phyloP scores from a whole-genome alignment of 2,113 vertebrate species.

The Balaenoptera acutorostrata region DNA sequence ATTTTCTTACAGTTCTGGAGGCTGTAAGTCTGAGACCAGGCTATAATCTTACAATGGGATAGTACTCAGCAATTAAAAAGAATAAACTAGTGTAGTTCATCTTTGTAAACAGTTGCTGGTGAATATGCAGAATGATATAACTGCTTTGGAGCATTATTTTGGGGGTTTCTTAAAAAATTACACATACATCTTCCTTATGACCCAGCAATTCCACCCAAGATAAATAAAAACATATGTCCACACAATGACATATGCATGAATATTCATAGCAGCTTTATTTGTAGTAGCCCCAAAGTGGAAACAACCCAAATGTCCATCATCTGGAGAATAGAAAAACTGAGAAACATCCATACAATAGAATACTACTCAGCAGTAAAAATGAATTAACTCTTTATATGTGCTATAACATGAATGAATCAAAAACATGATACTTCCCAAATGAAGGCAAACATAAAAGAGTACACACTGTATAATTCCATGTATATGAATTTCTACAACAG shows the following conservation, averaged over 20 bases:
- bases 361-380: not conserved
- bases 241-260: not conserved
- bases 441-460: not conserved
- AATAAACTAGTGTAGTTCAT: not conserved
- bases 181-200: not conserved
- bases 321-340: not conserved
- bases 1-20: too few species aligned
- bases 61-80: too few species aligned
- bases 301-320: not conserved
- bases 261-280: not conserved
- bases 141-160: not conserved
- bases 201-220: not conserved
- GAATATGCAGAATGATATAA: not conserved
- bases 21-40: too few species aligned
- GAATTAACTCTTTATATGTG: not conserved
- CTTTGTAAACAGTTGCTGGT: not conserved
- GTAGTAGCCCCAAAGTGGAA: not conserved
- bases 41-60: too few species aligned
- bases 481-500: not conserved
- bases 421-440: not conserved
- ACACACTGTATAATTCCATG: not conserved
- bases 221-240: not conserved
- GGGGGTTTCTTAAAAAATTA: not conserved
- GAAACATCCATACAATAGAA: not conserved
- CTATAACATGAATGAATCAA: not conserved